Percentiles rank a stretch among this genome's conserved stretches.
phyloP scores from a whole-genome alignment of 2,113 vertebrate species.

The Erythrolamprus reginae region DNA sequence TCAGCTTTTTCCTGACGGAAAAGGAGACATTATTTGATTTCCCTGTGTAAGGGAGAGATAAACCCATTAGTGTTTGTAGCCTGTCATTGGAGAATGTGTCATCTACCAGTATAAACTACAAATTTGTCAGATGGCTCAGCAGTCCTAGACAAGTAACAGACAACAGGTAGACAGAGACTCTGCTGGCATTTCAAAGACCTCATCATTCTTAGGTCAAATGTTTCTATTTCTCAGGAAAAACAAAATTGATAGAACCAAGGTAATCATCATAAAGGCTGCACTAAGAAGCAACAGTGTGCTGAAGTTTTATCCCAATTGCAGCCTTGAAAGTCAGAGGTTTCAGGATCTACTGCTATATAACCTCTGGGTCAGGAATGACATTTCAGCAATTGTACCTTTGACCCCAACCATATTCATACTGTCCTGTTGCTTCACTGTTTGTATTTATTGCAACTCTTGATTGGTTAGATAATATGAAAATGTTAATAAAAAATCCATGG shows the following conservation, averaged over 20 bases:
- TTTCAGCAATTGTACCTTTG: neutral
- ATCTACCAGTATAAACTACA: constrained; percentile 33
- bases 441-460: neutral
- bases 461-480: neutral
- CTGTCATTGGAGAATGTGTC: constrained; percentile 45
- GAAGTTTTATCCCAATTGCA: neutral
- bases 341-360: neutral
- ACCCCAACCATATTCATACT: neutral
- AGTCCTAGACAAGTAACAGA: constrained; percentile 33
- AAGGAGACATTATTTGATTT: constrained; percentile 46
- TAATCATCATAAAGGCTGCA: neutral
- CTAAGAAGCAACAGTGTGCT: neutral
- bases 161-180: neutral
- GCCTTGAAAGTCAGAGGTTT: neutral
- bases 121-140: constrained; percentile 38
- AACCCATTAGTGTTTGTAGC: constrained; percentile 29
- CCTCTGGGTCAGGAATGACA: neutral
- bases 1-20: constrained; percentile 36
- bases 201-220: constrained; percentile 16
- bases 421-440: neutral
- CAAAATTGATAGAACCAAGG: constrained; percentile 12
- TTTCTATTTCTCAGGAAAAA: neutral
- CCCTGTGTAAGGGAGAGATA: constrained; percentile 37
- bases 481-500: neutral
- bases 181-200: constrained; percentile 16